Conservation (phyloP, 92 coral and sea anemone genomes). For the Phenganax stokvisi region DNA sequence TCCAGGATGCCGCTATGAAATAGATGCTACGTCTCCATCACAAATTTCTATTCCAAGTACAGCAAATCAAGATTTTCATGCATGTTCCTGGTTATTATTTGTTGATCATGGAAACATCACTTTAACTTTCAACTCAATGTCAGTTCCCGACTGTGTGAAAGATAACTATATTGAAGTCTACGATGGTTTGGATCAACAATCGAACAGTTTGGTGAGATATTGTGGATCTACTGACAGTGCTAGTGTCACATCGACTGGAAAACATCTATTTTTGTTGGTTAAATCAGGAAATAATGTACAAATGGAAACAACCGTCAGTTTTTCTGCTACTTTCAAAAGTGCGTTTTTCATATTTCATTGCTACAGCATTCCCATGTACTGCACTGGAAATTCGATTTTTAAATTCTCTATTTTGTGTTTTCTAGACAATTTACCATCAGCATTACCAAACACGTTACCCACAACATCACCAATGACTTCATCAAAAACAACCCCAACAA, state of each 20-base stretch:
- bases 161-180: constrained; percentile 17
- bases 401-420: neutral
- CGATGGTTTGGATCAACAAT: constrained; percentile 11
- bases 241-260: constrained; percentile 19
- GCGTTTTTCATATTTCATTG: neutral
- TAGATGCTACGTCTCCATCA: constrained; percentile 8
- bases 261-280: constrained; percentile 2
- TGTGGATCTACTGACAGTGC: neutral
- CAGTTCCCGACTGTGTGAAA: constrained; percentile 15
- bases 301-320: constrained; percentile 9
- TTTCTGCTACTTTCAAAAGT: constrained; percentile 1
- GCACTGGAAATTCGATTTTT: neutral
- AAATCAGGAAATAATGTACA: constrained; percentile 29
- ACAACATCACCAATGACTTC: no score
- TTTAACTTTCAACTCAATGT: neutral
- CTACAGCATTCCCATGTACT: neutral
- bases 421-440: constrained; percentile 12
- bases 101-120: constrained; percentile 11
- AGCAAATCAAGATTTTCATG: constrained; percentile 28
- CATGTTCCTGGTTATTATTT: constrained; percentile 47
- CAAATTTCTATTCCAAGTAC: neutral
- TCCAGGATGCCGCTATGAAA: constrained; percentile 12
- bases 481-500: no score
- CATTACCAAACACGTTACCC: neutral
- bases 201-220: neutral